Base-by-base conservation (phyloP, 2,113 vertebrate genomes). In the Eupsittula cactorum region DNA sequence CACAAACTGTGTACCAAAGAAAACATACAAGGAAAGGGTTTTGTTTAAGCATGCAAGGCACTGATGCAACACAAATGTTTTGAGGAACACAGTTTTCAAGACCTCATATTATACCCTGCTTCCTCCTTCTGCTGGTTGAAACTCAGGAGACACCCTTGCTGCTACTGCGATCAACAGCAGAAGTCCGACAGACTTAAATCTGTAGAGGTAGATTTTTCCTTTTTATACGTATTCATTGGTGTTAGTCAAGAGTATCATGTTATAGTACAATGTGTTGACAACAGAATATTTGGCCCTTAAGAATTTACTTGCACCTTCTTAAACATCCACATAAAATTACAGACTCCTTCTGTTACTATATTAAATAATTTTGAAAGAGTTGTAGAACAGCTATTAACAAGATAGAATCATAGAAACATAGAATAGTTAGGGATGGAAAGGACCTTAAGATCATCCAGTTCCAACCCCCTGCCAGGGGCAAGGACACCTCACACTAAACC, bases 171-270 rank as follows among this genome's bases (percentile, higher is more conserved):
- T 55, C 10, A 78, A n/a, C 5, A 57, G 11, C 17, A 75, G 27
- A 85, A 79, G 17, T 57, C 31, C 28, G 25, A 46, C 2, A 29
- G 19, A 41, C 23, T 52, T 67, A 23, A 55, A 21, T 52, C 20
- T 57, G 63, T 3, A 59, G 28, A 67, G n/a, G 12, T 3, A 60
- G 9, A 33, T 42, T 68, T 67, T 75, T 71, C n/a, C 28, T 41
- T 80, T 80, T 37, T 13, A 25, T 2, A 3, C 8, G 2, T 53
- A n/a, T 14, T 5, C 8, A 44, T 13, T 77, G 10, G 5, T 57
- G 7, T 53, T 44, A 71, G 5, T 12, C 29, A 84, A 50, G 17
- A 47, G 63, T 52, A 52, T 28, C 0, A 0, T 70, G 9, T 7
- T 60, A 60, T 7, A 60, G 21, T 57, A 55, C 79, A 82, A 69